Conservation (phyloP, 2,797 vertebrate genomes). For the Paramormyrops hopkinsi region DNA sequence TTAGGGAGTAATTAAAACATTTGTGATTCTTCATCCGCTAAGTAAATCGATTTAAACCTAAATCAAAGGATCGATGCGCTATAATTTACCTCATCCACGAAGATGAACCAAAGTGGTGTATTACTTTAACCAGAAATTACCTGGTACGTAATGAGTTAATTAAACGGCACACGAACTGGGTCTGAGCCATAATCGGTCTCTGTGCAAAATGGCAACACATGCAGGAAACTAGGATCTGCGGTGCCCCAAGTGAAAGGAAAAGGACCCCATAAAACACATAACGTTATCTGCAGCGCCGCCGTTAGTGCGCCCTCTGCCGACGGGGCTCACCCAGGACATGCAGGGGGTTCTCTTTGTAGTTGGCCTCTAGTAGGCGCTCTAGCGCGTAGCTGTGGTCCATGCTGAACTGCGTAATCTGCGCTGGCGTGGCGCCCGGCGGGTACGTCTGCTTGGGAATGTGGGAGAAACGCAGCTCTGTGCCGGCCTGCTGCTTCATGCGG, state of each 20-base stretch:
- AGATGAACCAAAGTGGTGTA: neutral
- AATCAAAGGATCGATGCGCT: neutral
- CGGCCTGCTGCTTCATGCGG: constrained; percentile 76
- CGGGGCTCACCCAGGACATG: constrained; percentile 74
- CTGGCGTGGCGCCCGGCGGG: constrained; percentile 78
- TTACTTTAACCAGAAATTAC: neutral
- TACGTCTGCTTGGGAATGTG: constrained; percentile 74
- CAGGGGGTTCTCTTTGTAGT: constrained; percentile 65
- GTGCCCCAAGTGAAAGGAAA: neutral
- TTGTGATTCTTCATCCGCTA: neutral
- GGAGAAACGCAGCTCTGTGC: constrained; percentile 86
- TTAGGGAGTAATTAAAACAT: neutral
- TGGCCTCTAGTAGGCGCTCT: constrained; percentile 66
- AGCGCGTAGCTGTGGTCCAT: constrained; percentile 87
- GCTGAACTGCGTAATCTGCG: constrained; percentile 85
- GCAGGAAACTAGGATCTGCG: neutral
- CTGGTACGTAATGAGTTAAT: neutral
- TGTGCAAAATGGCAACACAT: neutral
- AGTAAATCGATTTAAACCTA: neutral
- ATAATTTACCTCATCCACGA: neutral
- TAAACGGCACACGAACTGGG: neutral
- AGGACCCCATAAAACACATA: neutral
- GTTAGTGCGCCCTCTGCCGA: neutral
- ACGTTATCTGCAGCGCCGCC: neutral
- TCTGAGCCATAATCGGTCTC: neutral